Base-by-base conservation (phyloP, 1,140 invertebrate species). In the Nixonia krombeini region DNA sequence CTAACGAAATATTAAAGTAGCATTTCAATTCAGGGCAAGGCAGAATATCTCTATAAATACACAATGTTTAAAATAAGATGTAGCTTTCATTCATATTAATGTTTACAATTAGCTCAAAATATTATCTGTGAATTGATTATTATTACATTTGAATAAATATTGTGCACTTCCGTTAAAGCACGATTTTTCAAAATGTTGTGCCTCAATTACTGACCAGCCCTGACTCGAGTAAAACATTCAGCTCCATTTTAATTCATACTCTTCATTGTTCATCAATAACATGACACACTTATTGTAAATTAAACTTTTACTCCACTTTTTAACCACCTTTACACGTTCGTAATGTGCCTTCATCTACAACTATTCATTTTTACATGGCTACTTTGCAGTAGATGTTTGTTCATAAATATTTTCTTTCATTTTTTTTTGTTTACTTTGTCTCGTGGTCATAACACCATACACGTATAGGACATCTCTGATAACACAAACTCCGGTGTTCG, bases 271-370 rank as follows among this genome's bases (percentile, higher is more conserved):
- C 50, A 33, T 47, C 17, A 47, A 47, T 47, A 9, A 57, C 55
- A 62, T 53, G 62, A 63, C 62, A 63, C 58, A 63, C 46, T 42
- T 63, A 62, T 79, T 78, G 76, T 74, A 80, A 79, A 79, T 79
- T 73, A 78, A 75, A 79, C 61, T 65, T 74, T 75, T 78, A 79
- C 75, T 77, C 72, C 68, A 74, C 16, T 76, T 70, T 74, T 61
- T 59, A 67, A 52, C 56, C 71, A 64, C 64, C 61, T 51, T 57
- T 66, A 68, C 62, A 71, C 58, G 53, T 70, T 67, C 57, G 26
- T 66, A 49, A 56, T 58, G 41, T 68, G 53, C 57, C 51, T 55
- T 66, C 51, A 51, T 40, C 56, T 69, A 72, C 67, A 67, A 64
- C 64, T 71, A 65, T 61, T 70, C 49, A 56, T 74, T 72, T 66